These are phyloP conservation scores for Formica selysi DNA, from an alignment of 1,140 invertebrate species.

Conservation along the genomic window DNA sequence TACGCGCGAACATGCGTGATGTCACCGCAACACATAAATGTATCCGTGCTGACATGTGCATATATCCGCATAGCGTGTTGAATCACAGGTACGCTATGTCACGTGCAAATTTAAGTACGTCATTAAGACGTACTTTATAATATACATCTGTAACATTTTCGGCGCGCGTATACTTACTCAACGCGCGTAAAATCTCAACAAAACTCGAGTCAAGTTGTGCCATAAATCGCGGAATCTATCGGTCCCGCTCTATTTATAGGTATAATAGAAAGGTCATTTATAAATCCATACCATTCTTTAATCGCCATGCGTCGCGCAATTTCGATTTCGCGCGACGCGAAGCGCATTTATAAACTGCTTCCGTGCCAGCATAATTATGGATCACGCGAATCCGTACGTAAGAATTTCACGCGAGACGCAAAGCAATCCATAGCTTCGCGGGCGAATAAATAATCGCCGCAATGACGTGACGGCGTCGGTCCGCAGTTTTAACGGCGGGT, in stretches of 20 bases:
- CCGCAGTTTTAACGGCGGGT: constrained; percentile 41
- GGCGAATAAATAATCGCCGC: constrained; percentile 47
- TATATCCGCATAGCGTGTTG: constrained; percentile 7
- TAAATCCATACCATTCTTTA: constrained; percentile 12
- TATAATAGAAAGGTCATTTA: neutral
- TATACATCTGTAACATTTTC: neutral
- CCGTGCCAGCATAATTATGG: constrained; percentile 51
- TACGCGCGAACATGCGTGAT: constrained; percentile 6
- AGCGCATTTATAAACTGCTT: constrained; percentile 7
- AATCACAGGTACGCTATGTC: neutral
- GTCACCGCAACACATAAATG: constrained; percentile 41
- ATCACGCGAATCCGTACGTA: neutral
- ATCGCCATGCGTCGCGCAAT: constrained; percentile 7
- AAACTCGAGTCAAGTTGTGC: neutral
- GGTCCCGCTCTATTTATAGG: constrained; percentile 8
- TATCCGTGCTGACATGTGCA: constrained; percentile 45
- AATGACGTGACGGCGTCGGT: constrained; percentile 23
- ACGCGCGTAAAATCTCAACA: neutral
- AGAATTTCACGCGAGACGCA: constrained; percentile 20
- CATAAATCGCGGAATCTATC: constrained; percentile 7
- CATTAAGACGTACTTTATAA: neutral
- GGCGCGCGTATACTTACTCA: neutral
- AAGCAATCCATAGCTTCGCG: constrained; percentile 40
- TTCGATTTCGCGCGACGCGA: neutral
- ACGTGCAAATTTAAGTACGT: neutral